Base-by-base conservation (phyloP, 2,113 vertebrate genomes). In the Eulacestoma nigropectus region DNA sequence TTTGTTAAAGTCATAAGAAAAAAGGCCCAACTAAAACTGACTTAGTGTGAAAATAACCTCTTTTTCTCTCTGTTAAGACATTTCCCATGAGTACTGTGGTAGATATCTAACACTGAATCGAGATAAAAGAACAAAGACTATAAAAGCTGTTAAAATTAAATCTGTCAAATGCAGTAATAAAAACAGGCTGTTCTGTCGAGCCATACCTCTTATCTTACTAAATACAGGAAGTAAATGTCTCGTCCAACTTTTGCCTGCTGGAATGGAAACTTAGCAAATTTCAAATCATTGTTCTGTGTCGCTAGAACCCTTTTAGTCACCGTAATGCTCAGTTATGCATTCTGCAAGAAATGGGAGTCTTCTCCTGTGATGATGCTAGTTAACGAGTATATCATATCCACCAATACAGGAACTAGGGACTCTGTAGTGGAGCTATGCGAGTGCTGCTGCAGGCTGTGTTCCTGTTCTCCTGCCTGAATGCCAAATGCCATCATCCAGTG, bases 71-170 rank as follows among this genome's bases (percentile, higher is more conserved):
- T 3, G 2, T 50, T 63, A 59, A 92, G 76, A 47, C 33, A 29
- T 67, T 95, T 93, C 73, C 60, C 69, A 19, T 92, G 89, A 90
- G 73, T 29, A 37, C 86, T 81, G 47, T 77, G 64, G 53, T 67
- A 70, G 63, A 42, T 90, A 64, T 27, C 69, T 93, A 92, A 81
- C 56, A 41, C 42, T 84, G 60, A 86, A 30, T 62, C 41, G 42
- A 95, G 72, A 90, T 92, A 87, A 94, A 90, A 95, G 83, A 90
- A 90, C 83, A 90, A 84, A 90, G 93, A 74, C 89, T 41, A 63
- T 72, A 96, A 93, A 90, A 93, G 76, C 93, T 87, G 91, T 90
- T 96, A 88, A 95, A 93, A 92, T 80, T 62, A 93, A 84, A 89
- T 84, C 86, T 86, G 49, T 86, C 76, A 74, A 84, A 60, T 81